These are phyloP conservation scores for Galerucella calmariensis DNA, from an alignment of 2,888 invertebrate species.

Conservation along the genomic window DNA sequence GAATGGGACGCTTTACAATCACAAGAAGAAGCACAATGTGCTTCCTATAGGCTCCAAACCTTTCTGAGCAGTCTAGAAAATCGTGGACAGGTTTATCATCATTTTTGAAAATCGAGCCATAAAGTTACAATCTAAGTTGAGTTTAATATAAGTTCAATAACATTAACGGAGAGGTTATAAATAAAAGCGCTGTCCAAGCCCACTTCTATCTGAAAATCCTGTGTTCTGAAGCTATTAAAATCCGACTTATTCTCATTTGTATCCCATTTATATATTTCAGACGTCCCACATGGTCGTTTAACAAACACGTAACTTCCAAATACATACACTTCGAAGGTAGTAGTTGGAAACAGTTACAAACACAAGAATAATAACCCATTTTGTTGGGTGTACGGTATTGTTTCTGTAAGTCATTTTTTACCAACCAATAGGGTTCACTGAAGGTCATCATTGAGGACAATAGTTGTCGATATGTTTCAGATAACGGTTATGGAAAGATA, in stretches of 20 bases:
- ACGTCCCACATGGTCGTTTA: conserved; percentile 7
- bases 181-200: background rate
- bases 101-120: too few species aligned
- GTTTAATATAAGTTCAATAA: background rate
- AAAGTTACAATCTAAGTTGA: too few species aligned
- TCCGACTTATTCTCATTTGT: conserved; percentile 7
- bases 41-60: too few species aligned
- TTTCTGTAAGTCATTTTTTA: conserved; percentile 8
- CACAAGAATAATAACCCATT: background rate
- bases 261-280: conserved; percentile 1
- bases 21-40: too few species aligned
- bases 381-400: background rate
- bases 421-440: conserved; percentile 8
- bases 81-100: too few species aligned
- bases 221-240: conserved; percentile 4
- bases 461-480: background rate
- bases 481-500: too few species aligned
- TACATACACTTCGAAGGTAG: conserved; percentile 13
- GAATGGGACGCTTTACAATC: too few species aligned
- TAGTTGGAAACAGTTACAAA: conserved; percentile 20
- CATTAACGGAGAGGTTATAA: background rate
- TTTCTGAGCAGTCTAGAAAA: too few species aligned
- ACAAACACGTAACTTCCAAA: conserved; percentile 9
- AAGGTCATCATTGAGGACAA: conserved; percentile 8
- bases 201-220: background rate